Base-by-base conservation (phyloP, 2,113 vertebrate species). In the Gobius niger region DNA sequence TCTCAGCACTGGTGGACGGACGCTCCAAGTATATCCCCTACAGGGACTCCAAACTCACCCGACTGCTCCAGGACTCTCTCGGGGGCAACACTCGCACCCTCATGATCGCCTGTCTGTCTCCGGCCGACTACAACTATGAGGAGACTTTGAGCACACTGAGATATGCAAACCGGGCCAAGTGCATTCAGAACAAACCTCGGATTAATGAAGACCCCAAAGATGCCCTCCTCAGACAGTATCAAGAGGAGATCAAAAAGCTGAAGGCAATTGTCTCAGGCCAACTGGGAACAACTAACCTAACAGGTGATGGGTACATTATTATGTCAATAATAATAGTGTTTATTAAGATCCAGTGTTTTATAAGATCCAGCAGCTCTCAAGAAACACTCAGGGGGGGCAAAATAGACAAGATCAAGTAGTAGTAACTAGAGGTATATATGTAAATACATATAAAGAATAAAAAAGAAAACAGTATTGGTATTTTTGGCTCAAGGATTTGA, bases 121-220 rank as follows among this genome's bases (percentile, higher is more conserved):
- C 93, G 0, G 95, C 96, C 0, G 94, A 94, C 80, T 92, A 93
- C 91, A 97, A 94, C 85, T 97, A 95, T 0, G 94, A 95, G 0
- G 95, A 97, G 80, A 95, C 87, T 7, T 92, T 98, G 63, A 96
- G 95, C 87, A 96, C 96, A 0, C 72, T 96, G 80, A 86, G 91
- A 64, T 98, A 95, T 0, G 93, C 95, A 47, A 94, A 93, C 82
- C 89, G 92, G 0, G 95, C 94, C 19, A 96, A 95, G 87, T 95
- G 87, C 88, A 96, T 96, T 90, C 94, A 91, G 88, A 98, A 98
- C 90, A 93, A 93, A 14, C 95, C 95, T 0, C 86, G 84, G 7
- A 90, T 98, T 88, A 96, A 96, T 0, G 91, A 97, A 82, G 95
- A 97, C 83, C 95, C 96, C 59, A 96, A 98, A 83, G 96, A 98